Base-by-base conservation (phyloP, 2,888 invertebrate species). In the Aleiodes alternator region DNA sequence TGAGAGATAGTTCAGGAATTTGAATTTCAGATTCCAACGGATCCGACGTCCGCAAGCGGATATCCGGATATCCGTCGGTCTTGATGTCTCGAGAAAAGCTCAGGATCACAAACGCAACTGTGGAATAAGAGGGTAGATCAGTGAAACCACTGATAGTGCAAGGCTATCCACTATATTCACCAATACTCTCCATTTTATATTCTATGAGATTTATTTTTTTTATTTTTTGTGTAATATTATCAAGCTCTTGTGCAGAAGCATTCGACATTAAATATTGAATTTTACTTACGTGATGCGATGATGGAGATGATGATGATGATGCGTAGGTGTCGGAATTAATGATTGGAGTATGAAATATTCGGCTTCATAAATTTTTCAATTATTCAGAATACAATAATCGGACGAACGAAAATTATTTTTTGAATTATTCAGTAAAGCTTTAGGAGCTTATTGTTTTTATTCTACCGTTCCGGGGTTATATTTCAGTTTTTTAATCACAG, bases 1-100 rank as follows among this genome's bases (percentile, higher is more conserved):
- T 69, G 59, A 43, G 59, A 56, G 59, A 59, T 66, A 29, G 50
- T 80, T 43, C 51, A 84, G 79, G 81, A 80, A 85, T 86, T 86
- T 84, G 84, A 86, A 86, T 84, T 86, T 86, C 80, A 84, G 83
- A 83, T 84, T 80, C 79, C 75, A 73, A 80, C 72, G 74, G 80
- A 81, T 78, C 79, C 78, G 76, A 78, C 73, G 80, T 80, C 79
- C 81, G 73, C 77, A 81, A 81, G 80, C 84, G 83, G 84, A 82
- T 86, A 84, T 84, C 82, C 82, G 81, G 80, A 81, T 79, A 82
- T 80, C 79, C 79, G 77, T 74, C 79, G 78, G 75, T 80, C 77
- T 80, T 80, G 82, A 80, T 82, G 82, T 83, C 83, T 80, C 80
- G 78, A 61, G 75, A 79, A 82, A 83, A 82, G 82, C 82, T 81